A percentile compares a stretch with the other conserved stretches of the same genome.
phyloP scores from a whole-genome alignment of 2,888 invertebrate species.

The Barypeithes pellucidus region DNA sequence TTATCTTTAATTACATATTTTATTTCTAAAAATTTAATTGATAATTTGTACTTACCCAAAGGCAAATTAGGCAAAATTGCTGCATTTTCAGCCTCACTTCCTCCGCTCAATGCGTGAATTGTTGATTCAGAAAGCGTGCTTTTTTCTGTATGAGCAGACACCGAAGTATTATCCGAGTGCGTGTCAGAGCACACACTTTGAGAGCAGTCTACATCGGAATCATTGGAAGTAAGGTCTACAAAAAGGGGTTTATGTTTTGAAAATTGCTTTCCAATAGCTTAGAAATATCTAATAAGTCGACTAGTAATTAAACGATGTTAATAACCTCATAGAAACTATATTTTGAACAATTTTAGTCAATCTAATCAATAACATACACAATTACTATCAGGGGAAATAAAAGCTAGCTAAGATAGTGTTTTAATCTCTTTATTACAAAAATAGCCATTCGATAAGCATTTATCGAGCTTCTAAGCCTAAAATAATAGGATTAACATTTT shows the following conservation, averaged over 20 bases:
- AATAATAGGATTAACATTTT: slow-evolving; percentile 15
- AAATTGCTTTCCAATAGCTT: slow-evolving; percentile 18
- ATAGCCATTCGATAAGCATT: neutral
- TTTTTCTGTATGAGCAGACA: slow-evolving; percentile 67
- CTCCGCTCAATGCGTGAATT: slow-evolving; percentile 63
- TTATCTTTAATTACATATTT: neutral
- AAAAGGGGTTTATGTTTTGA: slow-evolving; percentile 37
- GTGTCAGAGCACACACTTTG: slow-evolving; percentile 69
- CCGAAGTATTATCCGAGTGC: slow-evolving; percentile 68
- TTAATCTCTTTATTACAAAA: neutral
- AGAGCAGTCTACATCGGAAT: slow-evolving; percentile 69
- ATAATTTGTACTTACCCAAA: slow-evolving; percentile 54
- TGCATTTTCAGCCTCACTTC: slow-evolving; percentile 59
- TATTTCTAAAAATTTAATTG: neutral
- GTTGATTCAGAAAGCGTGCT: slow-evolving; percentile 65
- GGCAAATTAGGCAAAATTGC: slow-evolving; percentile 54
- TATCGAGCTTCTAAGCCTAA: slow-evolving; percentile 2
- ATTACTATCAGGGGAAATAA: neutral
- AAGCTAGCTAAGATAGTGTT: neutral
- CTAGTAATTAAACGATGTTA: neutral
- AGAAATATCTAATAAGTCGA: neutral
- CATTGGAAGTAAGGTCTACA: slow-evolving; percentile 62
- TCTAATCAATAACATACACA: neutral
- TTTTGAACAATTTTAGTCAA: neutral
- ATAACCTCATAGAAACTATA: neutral